phyloP scores from a whole-genome alignment of 2,113 vertebrate species.

The Psophia crepitans region DNA sequence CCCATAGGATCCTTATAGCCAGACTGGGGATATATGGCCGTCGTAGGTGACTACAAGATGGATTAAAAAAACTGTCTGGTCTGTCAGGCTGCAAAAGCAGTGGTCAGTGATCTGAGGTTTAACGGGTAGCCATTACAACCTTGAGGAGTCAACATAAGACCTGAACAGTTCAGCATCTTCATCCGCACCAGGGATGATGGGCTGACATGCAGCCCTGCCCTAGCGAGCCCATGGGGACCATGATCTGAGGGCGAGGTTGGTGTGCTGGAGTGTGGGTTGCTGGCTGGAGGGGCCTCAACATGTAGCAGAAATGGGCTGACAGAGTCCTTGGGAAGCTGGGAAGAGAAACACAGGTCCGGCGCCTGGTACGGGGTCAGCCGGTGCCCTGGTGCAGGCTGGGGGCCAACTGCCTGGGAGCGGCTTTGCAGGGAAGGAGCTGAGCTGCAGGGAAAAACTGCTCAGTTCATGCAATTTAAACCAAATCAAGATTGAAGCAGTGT shows the following conservation, averaged over 20 bases:
- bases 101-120: background rate
- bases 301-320: background rate
- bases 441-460: background rate
- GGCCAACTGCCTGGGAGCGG: background rate
- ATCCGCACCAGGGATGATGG: background rate
- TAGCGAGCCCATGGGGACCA: rapidly evolving
- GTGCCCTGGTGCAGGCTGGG: background rate
- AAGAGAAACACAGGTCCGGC: background rate
- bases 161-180: background rate
- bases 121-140: background rate
- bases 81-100: background rate
- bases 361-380: background rate
- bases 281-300: background rate
- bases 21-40: background rate
- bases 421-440: background rate
- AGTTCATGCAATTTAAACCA: background rate
- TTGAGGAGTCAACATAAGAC: background rate
- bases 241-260: background rate
- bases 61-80: background rate
- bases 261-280: background rate
- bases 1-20: background rate
- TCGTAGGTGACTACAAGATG: background rate
- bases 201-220: background rate
- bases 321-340: background rate
- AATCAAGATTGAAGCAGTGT: background rate